Conservation (phyloP, 2,888 invertebrate genomes). For the Acanthosepion pharaonis region DNA sequence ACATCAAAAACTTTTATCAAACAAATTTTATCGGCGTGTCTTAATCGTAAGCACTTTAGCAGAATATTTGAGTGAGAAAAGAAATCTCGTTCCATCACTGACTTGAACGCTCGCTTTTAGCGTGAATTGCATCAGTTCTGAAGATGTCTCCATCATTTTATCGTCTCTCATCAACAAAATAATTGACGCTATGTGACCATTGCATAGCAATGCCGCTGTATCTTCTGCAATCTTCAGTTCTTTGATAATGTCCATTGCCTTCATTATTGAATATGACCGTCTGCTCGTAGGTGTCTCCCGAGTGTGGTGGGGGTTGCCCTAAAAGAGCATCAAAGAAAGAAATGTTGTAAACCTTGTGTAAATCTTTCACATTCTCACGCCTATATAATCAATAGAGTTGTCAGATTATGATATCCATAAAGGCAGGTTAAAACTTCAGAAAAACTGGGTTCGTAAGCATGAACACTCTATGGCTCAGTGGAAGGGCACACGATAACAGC, state of each 20-base stretch:
- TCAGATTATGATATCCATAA: background rate
- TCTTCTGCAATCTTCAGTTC: background rate
- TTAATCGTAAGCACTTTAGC: background rate
- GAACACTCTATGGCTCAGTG: background rate
- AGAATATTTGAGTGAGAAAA: background rate
- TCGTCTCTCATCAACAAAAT: background rate
- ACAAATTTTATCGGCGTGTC: background rate
- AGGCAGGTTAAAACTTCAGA: background rate
- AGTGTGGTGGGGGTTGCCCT: background rate
- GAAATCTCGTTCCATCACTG: background rate
- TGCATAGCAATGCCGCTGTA: background rate
- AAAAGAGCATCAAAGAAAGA: constrained; percentile 33
- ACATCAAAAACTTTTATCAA: constrained; percentile 33
- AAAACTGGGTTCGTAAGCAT: background rate
- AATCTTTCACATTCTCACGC: background rate
- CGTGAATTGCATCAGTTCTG: constrained; percentile 20
- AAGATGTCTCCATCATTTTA: constrained; percentile 8
- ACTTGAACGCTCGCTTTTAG: background rate
- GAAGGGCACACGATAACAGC: background rate
- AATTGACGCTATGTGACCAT: constrained; percentile 13
- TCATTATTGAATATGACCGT: background rate
- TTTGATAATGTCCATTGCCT: background rate
- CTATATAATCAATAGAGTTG: background rate
- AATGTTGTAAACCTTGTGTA: background rate
- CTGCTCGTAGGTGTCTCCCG: background rate